phyloP scores from a whole-genome alignment of 1,140 invertebrate species.

The Apis laboriosa region DNA sequence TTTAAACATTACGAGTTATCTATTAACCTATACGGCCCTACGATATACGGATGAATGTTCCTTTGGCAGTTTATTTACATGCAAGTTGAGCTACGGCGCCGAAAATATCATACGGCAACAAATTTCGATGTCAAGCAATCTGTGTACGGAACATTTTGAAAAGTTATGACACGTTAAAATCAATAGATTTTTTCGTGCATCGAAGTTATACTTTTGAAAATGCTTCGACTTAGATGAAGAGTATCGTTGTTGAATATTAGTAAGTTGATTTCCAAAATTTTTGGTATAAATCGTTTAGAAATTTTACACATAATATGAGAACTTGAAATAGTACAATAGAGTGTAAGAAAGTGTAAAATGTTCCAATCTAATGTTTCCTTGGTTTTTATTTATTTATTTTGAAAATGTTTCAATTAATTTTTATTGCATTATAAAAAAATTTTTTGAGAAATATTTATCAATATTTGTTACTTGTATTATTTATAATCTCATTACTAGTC shows the following conservation, averaged over 20 bases:
- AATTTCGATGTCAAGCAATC: conserved; percentile 36
- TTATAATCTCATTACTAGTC: neutral
- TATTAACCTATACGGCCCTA: conserved; percentile 69
- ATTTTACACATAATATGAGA: no score
- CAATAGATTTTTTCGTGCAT: neutral
- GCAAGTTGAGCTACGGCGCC: conserved; percentile 53
- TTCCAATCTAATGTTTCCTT: no score
- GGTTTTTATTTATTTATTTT: neutral
- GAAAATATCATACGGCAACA: conserved; percentile 10
- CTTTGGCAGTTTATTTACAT: conserved; percentile 75
- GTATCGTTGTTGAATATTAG: conserved; percentile 16
- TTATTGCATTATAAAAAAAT: neutral
- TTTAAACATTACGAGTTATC: conserved; percentile 67
- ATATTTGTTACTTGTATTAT: neutral
- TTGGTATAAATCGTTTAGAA: neutral
- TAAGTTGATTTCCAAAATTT: neutral
- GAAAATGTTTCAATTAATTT: neutral
- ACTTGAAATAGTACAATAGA: neutral
- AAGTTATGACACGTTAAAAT: neutral
- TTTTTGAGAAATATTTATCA: neutral
- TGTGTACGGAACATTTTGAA: conserved; percentile 1
- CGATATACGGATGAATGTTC: conserved; percentile 66
- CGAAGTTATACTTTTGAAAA: neutral
- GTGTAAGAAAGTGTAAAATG: neutral
- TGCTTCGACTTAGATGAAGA: conserved; percentile 25